A percentile compares a stretch with the other conserved stretches of the same genome.
Evolutionary conservation across 2,113 vertebrate species (phyloP).

Genomic region (Suricata suricatta): DNA sequence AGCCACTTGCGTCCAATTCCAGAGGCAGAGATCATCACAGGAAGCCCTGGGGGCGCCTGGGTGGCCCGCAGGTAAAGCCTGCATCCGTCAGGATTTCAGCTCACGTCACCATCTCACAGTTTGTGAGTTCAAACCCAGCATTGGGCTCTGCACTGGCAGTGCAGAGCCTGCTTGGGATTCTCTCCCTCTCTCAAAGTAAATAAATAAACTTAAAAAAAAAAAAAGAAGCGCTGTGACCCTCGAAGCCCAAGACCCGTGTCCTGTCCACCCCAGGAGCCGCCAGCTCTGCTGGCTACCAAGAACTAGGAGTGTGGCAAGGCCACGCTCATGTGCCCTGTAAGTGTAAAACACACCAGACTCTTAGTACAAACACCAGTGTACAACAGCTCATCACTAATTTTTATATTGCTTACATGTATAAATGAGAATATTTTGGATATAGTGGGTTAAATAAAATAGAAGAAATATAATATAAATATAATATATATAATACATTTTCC

Average conservation of each 20-base stretch:
- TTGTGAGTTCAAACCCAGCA: too few relatives aligned
- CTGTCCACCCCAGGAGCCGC: fast-evolving
- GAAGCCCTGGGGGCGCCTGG: neutral
- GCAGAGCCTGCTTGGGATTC: too few relatives aligned
- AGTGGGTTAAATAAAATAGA: neutral
- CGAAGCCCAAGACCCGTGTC: neutral
- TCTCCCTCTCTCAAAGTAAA: too few relatives aligned
- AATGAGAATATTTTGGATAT: neutral
- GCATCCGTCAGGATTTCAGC: too few relatives aligned
- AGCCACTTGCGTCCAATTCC: too few relatives aligned
- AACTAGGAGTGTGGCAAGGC: neutral
- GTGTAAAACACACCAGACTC: neutral
- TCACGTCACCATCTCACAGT: too few relatives aligned
- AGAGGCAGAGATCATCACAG: neutral
- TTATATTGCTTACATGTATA: neutral
- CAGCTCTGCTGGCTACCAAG: neutral
- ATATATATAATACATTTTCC: neutral
- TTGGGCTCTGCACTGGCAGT: too few relatives aligned
- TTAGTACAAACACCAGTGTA: neutral
- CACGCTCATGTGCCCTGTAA: fast-evolving
- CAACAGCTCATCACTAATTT: neutral
- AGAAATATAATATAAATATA: too few relatives aligned
- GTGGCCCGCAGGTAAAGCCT: too few relatives aligned
- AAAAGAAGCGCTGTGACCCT: neutral
- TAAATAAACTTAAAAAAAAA: too few relatives aligned